Percentiles rank a stretch among this genome's conserved stretches.
Conservation (phyloP, 2,888 invertebrate genomes). For the Horisme vitalbata region DNA sequence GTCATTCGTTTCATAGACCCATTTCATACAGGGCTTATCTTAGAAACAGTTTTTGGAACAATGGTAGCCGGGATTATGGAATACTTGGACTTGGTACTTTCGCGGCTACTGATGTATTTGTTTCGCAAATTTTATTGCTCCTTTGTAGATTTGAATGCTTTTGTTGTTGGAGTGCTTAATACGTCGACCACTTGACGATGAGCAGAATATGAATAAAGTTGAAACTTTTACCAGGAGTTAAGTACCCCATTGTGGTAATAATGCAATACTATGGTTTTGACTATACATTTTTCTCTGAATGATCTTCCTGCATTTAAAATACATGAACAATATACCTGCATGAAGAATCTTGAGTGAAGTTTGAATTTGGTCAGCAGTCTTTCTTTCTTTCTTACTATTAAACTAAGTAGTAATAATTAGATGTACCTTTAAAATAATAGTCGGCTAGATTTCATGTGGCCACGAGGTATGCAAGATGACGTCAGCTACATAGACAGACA, state of each 20-base stretch:
- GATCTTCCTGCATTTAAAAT: too few relatives aligned
- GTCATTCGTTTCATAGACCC: constrained; percentile 13
- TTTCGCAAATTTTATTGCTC: constrained; percentile 24
- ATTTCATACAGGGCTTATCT: constrained; percentile 57
- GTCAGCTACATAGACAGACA: constrained; percentile 48
- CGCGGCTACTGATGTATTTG: constrained; percentile 47
- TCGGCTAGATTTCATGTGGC: constrained; percentile 41
- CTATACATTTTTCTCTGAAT: not conserved
- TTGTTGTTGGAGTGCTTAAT: constrained; percentile 17
- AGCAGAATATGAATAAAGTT: constrained; percentile 4
- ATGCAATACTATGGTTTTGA: not conserved
- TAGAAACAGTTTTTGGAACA: constrained; percentile 50
- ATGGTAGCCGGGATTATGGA: constrained; percentile 49
- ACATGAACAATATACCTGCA: too few relatives aligned
- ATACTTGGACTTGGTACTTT: constrained; percentile 31
- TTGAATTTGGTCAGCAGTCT: too few relatives aligned
- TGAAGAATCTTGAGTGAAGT: too few relatives aligned
- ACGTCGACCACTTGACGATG: constrained; percentile 5
- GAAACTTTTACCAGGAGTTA: not conserved
- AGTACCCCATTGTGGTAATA: not conserved
- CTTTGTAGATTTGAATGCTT: constrained; percentile 25
- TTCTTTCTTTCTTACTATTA: not conserved
- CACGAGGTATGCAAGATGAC: constrained; percentile 47
- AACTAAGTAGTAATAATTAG: not conserved
- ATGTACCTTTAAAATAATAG: constrained; percentile 29